Base-by-base conservation (phyloP, 2,797 vertebrate genomes). In the Glyptemys insculpta region DNA sequence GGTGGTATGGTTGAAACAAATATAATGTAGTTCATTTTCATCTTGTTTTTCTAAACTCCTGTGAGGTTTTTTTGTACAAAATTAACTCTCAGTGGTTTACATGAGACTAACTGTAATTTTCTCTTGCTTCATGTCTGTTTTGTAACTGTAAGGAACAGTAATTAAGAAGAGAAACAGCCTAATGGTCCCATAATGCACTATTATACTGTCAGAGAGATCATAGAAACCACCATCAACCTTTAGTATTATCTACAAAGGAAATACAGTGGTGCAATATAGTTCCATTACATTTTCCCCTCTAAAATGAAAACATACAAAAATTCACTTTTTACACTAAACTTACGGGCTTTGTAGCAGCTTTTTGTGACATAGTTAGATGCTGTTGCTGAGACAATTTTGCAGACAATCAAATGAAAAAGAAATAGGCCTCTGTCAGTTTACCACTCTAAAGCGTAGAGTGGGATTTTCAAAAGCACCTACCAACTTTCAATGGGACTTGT, bases 131-230 rank as follows among this genome's bases (percentile, higher is more conserved):
- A 4, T 31, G 7, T 7, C n/a, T 90, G 7, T 16, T 92, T 91
- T 74, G n/a, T 68, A 68, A 37, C 4, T 37, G 34, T 68, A 65
- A 65, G 34, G 88, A 49, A 8, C 47, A 25, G 18, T 82, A 89
- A 47, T 50, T 78, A 68, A 74, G 41, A 91, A 81, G 47, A 59
- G 80, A 94, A 83, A 0, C 8, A 92, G 84, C 79, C 2, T 49
- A 88, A 57, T 2, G 4, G 3, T 2, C 41, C n/a, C 56, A 4
- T 25, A 37, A 4, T 31, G 50, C 2, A 72, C 2, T 2, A 14
- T 57, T 57, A 3, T 57, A 12, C 16, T 44, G 52, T 91, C 56
- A 83, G 27, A 59, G 6, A 91, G 44, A 34, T 11, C 18, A 27
- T 44, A 18, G 50, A 83, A 86, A 54, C 19, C 78, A 34, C 16